phyloP scores from a whole-genome alignment of 2,797 vertebrate genomes.

The Tokudaia tokunoshimensis region DNA sequence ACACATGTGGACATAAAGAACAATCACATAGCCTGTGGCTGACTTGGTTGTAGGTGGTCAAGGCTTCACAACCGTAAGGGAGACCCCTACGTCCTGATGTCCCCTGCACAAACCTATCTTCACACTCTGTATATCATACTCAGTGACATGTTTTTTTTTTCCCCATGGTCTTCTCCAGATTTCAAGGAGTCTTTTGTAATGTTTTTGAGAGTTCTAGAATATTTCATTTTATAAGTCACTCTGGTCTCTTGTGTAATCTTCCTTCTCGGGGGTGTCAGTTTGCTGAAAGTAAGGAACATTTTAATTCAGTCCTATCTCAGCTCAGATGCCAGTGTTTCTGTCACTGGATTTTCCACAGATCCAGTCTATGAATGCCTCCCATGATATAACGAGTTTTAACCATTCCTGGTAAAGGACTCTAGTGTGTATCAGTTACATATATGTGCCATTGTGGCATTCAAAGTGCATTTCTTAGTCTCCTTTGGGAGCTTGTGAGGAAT shows the following conservation, averaged over 20 bases:
- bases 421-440: neutral
- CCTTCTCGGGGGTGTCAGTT: slow-evolving; percentile 1
- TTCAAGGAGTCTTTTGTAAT: neutral
- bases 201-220: neutral
- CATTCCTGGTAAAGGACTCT: neutral
- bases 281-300: slow-evolving; percentile 19
- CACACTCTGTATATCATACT: neutral
- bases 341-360: neutral
- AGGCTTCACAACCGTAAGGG: neutral
- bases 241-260: slow-evolving; percentile 28
- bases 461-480: neutral
- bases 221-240: neutral
- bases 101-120: neutral
- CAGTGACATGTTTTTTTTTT: neutral
- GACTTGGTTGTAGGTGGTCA: neutral
- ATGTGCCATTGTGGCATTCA: neutral
- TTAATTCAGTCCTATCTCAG: neutral
- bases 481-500: neutral
- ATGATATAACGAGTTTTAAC: neutral
- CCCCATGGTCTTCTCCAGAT: neutral
- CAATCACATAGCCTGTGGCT: accelerated
- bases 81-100: neutral
- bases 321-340: neutral
- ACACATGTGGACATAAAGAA: too few relatives aligned
- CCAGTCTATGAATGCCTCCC: neutral